Base-by-base conservation (phyloP, 2,797 vertebrate species). In the Paramormyrops hopkinsi region DNA sequence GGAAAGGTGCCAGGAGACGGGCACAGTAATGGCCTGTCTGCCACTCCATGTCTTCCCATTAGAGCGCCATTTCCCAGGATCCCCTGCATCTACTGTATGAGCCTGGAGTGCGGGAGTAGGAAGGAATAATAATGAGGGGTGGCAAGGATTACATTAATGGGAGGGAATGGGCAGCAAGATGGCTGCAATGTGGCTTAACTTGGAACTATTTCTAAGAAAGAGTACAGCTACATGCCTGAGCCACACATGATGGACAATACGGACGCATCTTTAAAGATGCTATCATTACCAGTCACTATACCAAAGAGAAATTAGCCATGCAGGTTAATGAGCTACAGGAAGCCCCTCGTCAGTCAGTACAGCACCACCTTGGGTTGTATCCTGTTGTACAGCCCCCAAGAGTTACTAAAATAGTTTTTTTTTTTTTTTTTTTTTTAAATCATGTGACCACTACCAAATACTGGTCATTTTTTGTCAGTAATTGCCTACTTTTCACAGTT, bases 1-100 rank as follows among this genome's bases (percentile, higher is more conserved):
- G 33, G 8, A 69, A 46, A 54, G 89, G 90, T 86, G 90, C 79
- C 91, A 86, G 88, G n/a, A 82, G 85, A 91, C 82, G 89, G 91
- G 90, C 33, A 90, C 88, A 90, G 88, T 90, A 90, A 91, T 90
- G 89, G 86, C 51, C 86, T 88, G 86, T 51, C 85, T 87, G 53
- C 33, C 85, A 87, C 33, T 56, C 50, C 50, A 33, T 33, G 53
- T 59, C 85, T 37, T 41, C 85, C 85, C 85, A 87, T 87, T 87
- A 54, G 33, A 59, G 85, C 37, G 85, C 53, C 17, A 56, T 87
- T 87, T 87, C 51, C 53, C 85, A 37, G 50, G 14, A 37, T 59
- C 51, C 53, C 85, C 33, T 37, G 53, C 82, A 73, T n/a, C 29
- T 65, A n/a, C n/a, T n/a, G n/a, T n/a, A 33, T 8, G 56, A 65